Base-by-base conservation (phyloP, 2,888 invertebrate species). In the Pilophorus perplexus region DNA sequence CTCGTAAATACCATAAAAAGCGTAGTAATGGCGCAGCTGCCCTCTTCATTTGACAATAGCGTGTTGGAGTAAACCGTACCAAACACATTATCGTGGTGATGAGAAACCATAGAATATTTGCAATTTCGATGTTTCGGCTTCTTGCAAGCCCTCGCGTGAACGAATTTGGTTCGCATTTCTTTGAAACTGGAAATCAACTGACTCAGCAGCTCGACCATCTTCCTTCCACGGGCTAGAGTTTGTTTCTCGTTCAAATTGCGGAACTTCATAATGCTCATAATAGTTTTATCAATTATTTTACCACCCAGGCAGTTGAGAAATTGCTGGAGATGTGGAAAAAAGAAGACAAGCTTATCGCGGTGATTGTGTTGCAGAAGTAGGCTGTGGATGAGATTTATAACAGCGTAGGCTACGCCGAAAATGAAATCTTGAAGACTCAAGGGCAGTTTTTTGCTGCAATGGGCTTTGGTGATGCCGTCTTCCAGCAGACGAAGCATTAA, bases 271-370 rank as follows among this genome's bases (percentile, higher is more conserved):
- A 85, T 81, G 3, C 83, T 74, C 48, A 80, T 77, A 10, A 84
- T 79, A 42, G 82, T 82, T 70, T 81, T 80, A 71, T 81, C 81
- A 12, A 85, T 75, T 14, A 84, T 74, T 16, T 80, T 80, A 0
- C 84, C 84, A 66, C 81, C 82, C 25, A 81, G 79, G 67, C 84
- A 84, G 67, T 84, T 84, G 1, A 80, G 79, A 73, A 84, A 84
- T 48, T 83, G 73, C 67, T 81, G 81, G 69, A 84, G 84, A 46
- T 84, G 79, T 33, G 84, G 83, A 1, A 82, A 78, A 73, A 84
- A 84, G 69, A 83, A 82, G 3, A 78, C 73, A 4, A 82, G 76
- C 69, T 81, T 81, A 18, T 84, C 83, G 0, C 80, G 75, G 2
- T 78, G 77, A 1, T 79, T 77, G 65, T 83, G 81, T 68, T 82